Evolutionary conservation across 2,797 vertebrate species (phyloP).

Genomic region (Xiphorhynchus erythropygius): DNA sequence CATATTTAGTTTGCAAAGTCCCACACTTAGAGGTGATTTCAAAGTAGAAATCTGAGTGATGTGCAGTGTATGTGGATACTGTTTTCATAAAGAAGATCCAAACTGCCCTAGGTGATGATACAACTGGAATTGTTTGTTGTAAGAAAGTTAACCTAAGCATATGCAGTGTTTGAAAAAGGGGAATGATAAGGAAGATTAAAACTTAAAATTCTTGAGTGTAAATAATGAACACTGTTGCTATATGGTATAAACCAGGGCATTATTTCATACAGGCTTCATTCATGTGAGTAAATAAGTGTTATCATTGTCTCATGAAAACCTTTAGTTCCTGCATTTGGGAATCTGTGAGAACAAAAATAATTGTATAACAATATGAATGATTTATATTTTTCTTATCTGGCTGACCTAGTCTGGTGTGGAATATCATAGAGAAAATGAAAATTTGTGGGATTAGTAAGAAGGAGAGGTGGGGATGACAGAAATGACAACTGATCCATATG

Average conservation of each 20-base stretch:
- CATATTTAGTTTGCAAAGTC: background rate
- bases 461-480: background rate
- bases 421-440: background rate
- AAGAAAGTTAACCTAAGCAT: background rate
- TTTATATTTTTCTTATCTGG: background rate
- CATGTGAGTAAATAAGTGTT: background rate
- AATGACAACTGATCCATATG: background rate
- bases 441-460: background rate
- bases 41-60: background rate
- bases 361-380: background rate
- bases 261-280: background rate
- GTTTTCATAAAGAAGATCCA: background rate
- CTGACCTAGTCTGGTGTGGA: background rate
- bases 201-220: background rate
- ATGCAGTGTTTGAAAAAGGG: background rate
- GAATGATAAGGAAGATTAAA: background rate
- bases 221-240: background rate
- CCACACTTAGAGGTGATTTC: background rate
- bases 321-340: background rate
- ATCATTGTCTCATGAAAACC: background rate
- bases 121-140: background rate
- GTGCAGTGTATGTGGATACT: background rate
- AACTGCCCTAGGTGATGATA: background rate
- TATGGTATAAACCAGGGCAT: background rate
- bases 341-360: background rate